phyloP scores from a whole-genome alignment of 2,888 invertebrate genomes.

The Ceriagrion tenellum region DNA sequence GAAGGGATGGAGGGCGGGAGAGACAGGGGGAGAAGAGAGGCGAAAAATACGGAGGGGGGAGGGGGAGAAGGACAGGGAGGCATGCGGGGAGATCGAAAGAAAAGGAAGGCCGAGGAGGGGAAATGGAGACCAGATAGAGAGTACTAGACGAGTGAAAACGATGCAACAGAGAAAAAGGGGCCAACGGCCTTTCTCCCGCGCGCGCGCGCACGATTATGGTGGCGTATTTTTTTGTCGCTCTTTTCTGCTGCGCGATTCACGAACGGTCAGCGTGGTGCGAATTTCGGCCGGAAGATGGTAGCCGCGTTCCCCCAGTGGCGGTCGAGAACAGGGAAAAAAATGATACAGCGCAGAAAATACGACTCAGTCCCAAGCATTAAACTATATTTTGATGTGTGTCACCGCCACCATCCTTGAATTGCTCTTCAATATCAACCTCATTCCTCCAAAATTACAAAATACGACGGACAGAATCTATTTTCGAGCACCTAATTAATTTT shows the following conservation, averaged over 20 bases:
- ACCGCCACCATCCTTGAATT: too few relatives aligned
- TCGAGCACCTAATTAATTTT: too few relatives aligned
- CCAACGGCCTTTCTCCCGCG: constrained; percentile 72
- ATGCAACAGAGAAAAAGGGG: constrained; percentile 76
- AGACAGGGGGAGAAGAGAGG: neutral
- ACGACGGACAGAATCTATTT: too few relatives aligned
- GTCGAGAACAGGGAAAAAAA: too few relatives aligned
- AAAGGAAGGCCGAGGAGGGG: constrained; percentile 8
- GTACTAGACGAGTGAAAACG: constrained; percentile 73
- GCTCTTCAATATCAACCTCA: too few relatives aligned
- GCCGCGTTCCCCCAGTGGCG: neutral
- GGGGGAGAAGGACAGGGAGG: neutral
- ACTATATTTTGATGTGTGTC: too few relatives aligned
- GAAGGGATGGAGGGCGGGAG: neutral
- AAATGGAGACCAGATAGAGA: constrained; percentile 47
- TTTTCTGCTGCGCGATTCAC: constrained; percentile 8
- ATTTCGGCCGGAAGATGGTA: constrained; percentile 34
- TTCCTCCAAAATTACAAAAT: too few relatives aligned
- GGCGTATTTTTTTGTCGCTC: neutral
- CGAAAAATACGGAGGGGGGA: neutral
- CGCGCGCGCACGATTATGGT: constrained; percentile 46
- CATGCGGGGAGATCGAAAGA: neutral
- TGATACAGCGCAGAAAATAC: too few relatives aligned
- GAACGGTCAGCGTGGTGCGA: constrained; percentile 47
- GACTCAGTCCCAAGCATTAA: too few relatives aligned